phyloP scores from a whole-genome alignment of 2,888 invertebrate genomes.

The Tetramorium bicarinatum region DNA sequence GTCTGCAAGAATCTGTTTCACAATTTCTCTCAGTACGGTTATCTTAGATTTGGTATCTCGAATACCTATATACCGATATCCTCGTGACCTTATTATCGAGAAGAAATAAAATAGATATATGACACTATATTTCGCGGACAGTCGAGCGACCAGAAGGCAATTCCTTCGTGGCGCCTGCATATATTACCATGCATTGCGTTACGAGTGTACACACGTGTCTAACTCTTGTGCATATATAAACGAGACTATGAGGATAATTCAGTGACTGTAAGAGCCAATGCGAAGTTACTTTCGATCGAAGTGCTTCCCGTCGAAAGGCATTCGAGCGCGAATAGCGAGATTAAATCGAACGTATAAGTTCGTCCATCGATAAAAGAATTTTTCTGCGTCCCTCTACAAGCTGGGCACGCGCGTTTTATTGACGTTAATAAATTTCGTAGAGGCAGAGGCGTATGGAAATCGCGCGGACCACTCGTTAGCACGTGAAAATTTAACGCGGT shows the following conservation, averaged over 20 bases:
- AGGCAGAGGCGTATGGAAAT: conserved; percentile 41
- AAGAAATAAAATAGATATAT: conserved; percentile 57
- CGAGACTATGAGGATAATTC: conserved; percentile 74
- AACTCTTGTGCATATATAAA: conserved; percentile 20
- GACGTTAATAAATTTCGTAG: conserved; percentile 66
- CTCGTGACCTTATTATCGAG: conserved; percentile 59
- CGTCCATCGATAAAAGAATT: conserved; percentile 72
- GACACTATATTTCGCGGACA: conserved; percentile 24
- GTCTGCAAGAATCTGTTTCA: background rate
- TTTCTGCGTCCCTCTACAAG: conserved; percentile 2
- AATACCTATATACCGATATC: conserved; percentile 22
- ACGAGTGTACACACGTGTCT: conserved; percentile 21
- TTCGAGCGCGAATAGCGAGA: conserved; percentile 61
- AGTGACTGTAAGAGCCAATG: conserved; percentile 70
- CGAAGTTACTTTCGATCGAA: conserved; percentile 70
- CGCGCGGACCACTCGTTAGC: conserved; percentile 57
- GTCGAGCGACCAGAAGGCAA: conserved; percentile 63
- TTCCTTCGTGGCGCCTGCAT: conserved; percentile 77
- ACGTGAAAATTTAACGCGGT: conserved; percentile 64
- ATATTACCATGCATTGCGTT: conserved; percentile 74
- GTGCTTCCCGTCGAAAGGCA: conserved; percentile 63
- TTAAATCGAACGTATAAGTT: conserved; percentile 73
- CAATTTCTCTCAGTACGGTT: conserved; percentile 13
- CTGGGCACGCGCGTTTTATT: conserved; percentile 63
- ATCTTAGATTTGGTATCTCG: conserved; percentile 56